Base-by-base conservation (phyloP, 1,140 invertebrate genomes). In the Drosophila kurseongensis region DNA sequence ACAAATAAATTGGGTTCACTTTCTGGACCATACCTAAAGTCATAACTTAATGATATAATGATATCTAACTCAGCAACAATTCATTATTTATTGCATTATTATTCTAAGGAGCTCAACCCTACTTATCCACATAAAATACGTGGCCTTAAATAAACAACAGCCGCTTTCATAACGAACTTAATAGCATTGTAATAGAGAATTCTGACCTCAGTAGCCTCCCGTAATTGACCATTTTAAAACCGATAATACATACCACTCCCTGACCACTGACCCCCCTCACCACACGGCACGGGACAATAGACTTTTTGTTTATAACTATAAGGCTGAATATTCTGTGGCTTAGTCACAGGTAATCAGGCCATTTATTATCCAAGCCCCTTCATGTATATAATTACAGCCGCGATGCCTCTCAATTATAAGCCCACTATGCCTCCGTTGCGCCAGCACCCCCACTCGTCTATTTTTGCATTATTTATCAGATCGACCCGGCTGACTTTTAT, bases 391-490 rank as follows among this genome's bases (percentile, higher is more conserved):
- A 78, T 75, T 78, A 75, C 40, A 60, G 54, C 54, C 23, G 40
- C 60, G 73, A 52, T 65, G 68, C 55, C 61, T 71, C 51, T 56
- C 76, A 84, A 84, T 77, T 85, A 77, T 66, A 71, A 57, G 36
- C 61, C 50, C 60, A 50, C 44, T 40, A 45, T 58, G 55, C 56
- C 35, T 12, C 14, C 36, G 41, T 2, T 12, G 41, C 45, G 45
- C 41, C n/a, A 27, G 32, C 77, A 23, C 65, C 44, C 48, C 44
- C 41, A 14, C 38, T 65, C 44, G 74, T 61, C 61, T 56, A 52
- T 73, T 80, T 77, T 80, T 88, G 69, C 79, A 86, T 86, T 88
- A 86, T 86, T 86, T 63, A 88, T 78, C 57, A 54, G 72, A 66
- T 79, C 58, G 61, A 38, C 47, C 57, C 23, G 41, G 16, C 51